Evolutionary conservation across 37 sponge, comb jelly and placozoan genomes (phyloP).

Genomic region (Petrosia ficiformis): DNA sequence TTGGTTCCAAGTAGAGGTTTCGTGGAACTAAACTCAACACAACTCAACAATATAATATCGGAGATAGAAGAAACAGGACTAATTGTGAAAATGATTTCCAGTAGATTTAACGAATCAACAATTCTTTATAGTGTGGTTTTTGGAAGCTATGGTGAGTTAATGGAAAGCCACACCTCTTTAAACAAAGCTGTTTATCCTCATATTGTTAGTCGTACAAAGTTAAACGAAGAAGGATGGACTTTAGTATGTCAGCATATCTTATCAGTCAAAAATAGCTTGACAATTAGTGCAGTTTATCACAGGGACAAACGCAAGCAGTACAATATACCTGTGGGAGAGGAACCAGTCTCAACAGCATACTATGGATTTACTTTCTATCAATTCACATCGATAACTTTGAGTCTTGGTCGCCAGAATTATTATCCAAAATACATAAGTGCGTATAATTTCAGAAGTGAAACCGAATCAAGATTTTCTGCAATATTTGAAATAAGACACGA

Average conservation of each 20-base stretch:
- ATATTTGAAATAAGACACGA: not conserved
- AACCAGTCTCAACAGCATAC: not conserved
- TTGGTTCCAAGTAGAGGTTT: slow-evolving; percentile 4
- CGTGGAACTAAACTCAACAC: slow-evolving; percentile 9
- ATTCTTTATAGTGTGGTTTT: slow-evolving; percentile 34
- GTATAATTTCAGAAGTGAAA: not conserved
- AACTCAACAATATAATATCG: slow-evolving; percentile 3
- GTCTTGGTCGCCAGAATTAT: not conserved
- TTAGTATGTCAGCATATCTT: slow-evolving; percentile 36
- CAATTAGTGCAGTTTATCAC: slow-evolving; percentile 19
- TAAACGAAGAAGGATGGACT: slow-evolving; percentile 1
- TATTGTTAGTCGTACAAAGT: not conserved
- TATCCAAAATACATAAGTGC: slow-evolving; percentile 19
- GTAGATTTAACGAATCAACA: slow-evolving; percentile 1
- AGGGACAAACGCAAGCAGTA: slow-evolving; percentile 23
- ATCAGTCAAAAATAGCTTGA: not conserved
- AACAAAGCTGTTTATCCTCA: slow-evolving; percentile 2
- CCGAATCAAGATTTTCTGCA: slow-evolving; percentile 7
- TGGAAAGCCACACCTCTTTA: slow-evolving; percentile 27
- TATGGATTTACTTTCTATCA: slow-evolving; percentile 23
- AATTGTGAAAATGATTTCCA: slow-evolving; percentile 12
- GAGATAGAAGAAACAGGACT: slow-evolving; percentile 1
- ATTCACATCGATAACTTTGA: slow-evolving; percentile 12
- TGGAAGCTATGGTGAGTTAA: not conserved
- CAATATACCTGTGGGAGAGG: slow-evolving; percentile 28